Conservation (phyloP, 2,113 vertebrate genomes). For the Otolemur garnettii region DNA sequence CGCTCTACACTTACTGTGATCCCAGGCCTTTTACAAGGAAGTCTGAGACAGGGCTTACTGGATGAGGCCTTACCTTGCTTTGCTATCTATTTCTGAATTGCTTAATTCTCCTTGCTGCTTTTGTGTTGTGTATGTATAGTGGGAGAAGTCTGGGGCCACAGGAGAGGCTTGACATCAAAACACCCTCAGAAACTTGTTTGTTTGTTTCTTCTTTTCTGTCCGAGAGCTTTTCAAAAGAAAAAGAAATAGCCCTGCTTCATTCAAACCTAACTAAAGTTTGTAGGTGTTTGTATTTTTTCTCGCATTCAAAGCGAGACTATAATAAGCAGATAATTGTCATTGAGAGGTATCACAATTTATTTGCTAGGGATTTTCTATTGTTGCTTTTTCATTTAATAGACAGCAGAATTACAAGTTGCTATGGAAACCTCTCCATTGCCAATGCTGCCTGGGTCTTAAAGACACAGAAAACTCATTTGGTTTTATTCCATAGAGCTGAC, state of each 20-base stretch:
- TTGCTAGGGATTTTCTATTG: constrained; percentile 60
- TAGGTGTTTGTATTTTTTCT: constrained; percentile 24
- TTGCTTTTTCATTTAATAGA: constrained; percentile 57
- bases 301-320: neutral
- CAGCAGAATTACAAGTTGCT: constrained; percentile 34
- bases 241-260: neutral
- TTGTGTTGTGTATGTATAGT: too few relatives aligned
- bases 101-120: neutral
- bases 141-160: neutral
- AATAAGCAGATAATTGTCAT: constrained; percentile 25
- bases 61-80: neutral
- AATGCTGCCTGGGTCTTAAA: constrained; percentile 32
- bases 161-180: neutral
- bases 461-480: constrained; percentile 46
- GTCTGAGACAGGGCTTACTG: neutral
- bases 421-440: constrained; percentile 38
- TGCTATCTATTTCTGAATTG: neutral
- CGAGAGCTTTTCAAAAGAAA: constrained; percentile 34
- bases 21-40: neutral
- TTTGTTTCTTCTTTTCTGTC: constrained; percentile 16
- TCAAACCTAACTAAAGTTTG: neutral
- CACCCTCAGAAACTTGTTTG: constrained; percentile 32
- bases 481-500: constrained; percentile 30
- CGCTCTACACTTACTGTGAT: neutral
- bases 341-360: constrained; percentile 31